phyloP scores from a whole-genome alignment of 2,888 invertebrate species.

The Papilio demoleus region DNA sequence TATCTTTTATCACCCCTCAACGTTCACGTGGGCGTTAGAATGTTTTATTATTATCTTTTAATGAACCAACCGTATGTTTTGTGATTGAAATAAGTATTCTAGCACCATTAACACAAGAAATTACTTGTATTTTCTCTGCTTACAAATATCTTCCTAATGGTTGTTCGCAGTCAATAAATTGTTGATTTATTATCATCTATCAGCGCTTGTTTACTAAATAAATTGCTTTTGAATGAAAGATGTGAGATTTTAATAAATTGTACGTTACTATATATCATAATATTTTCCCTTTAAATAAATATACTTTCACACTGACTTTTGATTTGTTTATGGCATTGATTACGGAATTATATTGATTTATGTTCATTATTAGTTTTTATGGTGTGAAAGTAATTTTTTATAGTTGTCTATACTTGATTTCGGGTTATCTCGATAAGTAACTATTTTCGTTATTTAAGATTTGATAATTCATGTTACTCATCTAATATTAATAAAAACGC shows the following conservation, averaged over 20 bases:
- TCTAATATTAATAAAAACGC: too few species aligned
- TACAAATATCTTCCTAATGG: constrained; percentile 51
- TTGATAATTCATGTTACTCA: background rate
- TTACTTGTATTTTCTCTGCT: constrained; percentile 40
- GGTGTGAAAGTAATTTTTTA: constrained; percentile 14
- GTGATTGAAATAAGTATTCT: constrained; percentile 14
- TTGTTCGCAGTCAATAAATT: constrained; percentile 57
- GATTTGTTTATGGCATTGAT: constrained; percentile 33
- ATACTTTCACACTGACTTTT: background rate
- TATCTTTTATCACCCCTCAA: constrained; percentile 4
- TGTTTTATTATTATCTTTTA: constrained; percentile 5
- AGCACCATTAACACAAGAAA: constrained; percentile 33
- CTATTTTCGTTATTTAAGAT: background rate
- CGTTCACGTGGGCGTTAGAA: constrained; percentile 6
- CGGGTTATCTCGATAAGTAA: background rate
- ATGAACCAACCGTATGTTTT: background rate
- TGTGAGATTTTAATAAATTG: constrained; percentile 37
- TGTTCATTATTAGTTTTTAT: constrained; percentile 24
- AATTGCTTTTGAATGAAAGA: constrained; percentile 48
- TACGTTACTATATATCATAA: constrained; percentile 27
- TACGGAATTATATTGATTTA: constrained; percentile 27
- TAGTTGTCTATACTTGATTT: constrained; percentile 1
- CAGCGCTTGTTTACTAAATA: constrained; percentile 47
- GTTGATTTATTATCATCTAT: constrained; percentile 58
- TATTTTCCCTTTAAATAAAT: constrained; percentile 14